A percentile compares a stretch with the other conserved stretches of the same genome.
Evolutionary conservation across 2,113 vertebrate species (phyloP).

Genomic region (Sebastes fasciatus): DNA sequence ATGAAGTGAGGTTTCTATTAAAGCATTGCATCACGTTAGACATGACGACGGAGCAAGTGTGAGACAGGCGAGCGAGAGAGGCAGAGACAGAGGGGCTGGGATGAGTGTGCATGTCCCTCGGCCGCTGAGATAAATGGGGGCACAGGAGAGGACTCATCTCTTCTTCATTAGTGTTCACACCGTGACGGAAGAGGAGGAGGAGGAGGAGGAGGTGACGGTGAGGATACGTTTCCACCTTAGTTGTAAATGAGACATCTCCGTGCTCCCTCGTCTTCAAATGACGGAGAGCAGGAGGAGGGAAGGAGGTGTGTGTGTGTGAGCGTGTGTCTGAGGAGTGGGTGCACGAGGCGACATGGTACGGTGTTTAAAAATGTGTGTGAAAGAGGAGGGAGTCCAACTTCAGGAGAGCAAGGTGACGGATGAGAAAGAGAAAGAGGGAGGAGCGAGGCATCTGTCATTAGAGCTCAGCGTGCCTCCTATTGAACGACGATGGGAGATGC

Average conservation of each 20-base stretch:
- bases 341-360: slow-evolving; percentile 21
- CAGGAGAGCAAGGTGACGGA: slow-evolving; percentile 58
- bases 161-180: slow-evolving; percentile 85
- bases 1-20: slow-evolving; percentile 46
- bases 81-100: slow-evolving; percentile 48
- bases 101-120: slow-evolving; percentile 63
- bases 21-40: slow-evolving; percentile 21
- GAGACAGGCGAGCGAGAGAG: slow-evolving; percentile 40
- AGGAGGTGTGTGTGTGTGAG: slow-evolving; percentile 12
- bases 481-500: slow-evolving; percentile 57
- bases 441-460: slow-evolving; percentile 63
- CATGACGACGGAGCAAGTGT: slow-evolving; percentile 32
- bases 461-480: slow-evolving; percentile 64
- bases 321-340: slow-evolving; percentile 25
- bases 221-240: slow-evolving; percentile 66
- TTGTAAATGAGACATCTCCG: slow-evolving; percentile 80
- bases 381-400: slow-evolving; percentile 42
- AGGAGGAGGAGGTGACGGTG: slow-evolving; percentile 50
- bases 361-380: slow-evolving; percentile 49
- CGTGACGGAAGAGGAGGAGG: slow-evolving; percentile 70
- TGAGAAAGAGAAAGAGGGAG: slow-evolving; percentile 56
- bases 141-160: slow-evolving; percentile 81
- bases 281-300: slow-evolving; percentile 5
- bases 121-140: slow-evolving; percentile 80
- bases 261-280: slow-evolving; percentile 60